phyloP scores from a whole-genome alignment of 2,113 vertebrate genomes.

The Sylvietta virens region DNA sequence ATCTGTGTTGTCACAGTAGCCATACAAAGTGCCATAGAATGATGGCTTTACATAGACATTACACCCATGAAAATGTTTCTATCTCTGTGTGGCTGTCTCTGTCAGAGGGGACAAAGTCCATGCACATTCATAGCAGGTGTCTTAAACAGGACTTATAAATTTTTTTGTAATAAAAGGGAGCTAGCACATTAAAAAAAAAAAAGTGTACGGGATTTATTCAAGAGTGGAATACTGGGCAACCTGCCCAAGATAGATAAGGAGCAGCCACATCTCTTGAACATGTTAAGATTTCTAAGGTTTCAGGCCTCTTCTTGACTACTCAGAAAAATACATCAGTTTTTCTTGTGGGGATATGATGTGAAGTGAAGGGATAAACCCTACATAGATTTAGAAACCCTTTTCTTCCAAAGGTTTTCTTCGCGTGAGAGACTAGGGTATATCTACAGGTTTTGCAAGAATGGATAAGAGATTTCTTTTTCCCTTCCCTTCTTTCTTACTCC shows the following conservation, averaged over 20 bases:
- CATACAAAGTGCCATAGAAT: not conserved
- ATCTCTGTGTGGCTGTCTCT: not conserved
- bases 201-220: not conserved
- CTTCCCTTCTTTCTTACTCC: not conserved
- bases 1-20: not conserved
- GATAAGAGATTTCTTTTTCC: not conserved
- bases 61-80: accelerated
- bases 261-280: not conserved
- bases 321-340: not conserved
- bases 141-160: not conserved
- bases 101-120: not conserved
- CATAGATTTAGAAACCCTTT: not conserved
- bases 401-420: not conserved
- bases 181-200: not conserved
- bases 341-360: not conserved
- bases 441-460: not conserved
- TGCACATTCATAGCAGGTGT: not conserved
- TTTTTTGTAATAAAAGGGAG: not conserved
- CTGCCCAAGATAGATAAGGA: not conserved
- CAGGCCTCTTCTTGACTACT: not conserved
- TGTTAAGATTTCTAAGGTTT: not conserved
- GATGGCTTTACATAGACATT: not conserved
- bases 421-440: not conserved
- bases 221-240: not conserved
- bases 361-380: not conserved